A percentile compares a stretch with the other conserved stretches of the same genome.
phyloP scores from a whole-genome alignment of 2,888 invertebrate genomes.

The Tetragnatha montana region DNA sequence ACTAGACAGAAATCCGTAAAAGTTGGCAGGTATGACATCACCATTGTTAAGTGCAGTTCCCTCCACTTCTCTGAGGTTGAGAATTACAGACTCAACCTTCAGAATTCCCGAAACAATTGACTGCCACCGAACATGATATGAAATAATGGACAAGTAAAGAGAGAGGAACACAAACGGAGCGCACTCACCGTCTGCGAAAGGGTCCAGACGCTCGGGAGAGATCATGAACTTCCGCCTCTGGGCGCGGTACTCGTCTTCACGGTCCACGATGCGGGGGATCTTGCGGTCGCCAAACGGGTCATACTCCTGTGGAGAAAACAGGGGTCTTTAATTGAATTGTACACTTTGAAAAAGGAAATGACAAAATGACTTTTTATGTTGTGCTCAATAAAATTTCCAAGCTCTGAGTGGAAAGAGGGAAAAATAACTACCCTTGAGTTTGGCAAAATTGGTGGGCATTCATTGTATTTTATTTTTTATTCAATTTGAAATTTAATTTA shows the following conservation, averaged over 20 bases:
- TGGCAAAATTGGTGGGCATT: too few species aligned
- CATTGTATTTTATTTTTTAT: too few species aligned
- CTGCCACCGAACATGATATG: conserved; percentile 9
- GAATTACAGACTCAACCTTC: background rate
- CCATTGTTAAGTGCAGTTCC: too few species aligned
- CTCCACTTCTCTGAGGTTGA: background rate
- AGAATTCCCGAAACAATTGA: conserved; percentile 23
- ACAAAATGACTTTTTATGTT: background rate
- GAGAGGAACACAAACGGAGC: background rate
- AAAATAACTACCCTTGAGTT: too few species aligned
- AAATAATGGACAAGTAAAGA: background rate
- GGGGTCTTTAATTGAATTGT: too few species aligned
- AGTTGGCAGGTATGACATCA: too few species aligned
- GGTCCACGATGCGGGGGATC: conserved; percentile 93
- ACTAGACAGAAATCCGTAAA: too few species aligned
- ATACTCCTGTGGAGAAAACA: conserved; percentile 82
- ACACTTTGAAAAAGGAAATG: too few species aligned
- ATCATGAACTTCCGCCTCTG: conserved; percentile 90
- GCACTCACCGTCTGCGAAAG: conserved; percentile 95
- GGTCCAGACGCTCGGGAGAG: conserved; percentile 97
- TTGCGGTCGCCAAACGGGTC: conserved; percentile 96
- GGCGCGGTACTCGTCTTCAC: conserved; percentile 97
- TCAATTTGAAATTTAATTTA: too few species aligned
- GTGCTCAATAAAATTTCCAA: too few species aligned
- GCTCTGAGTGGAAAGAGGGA: too few species aligned